These are phyloP conservation scores for Tapirus terrestris DNA, from an alignment of 2,113 vertebrate genomes.

Conservation along the genomic window DNA sequence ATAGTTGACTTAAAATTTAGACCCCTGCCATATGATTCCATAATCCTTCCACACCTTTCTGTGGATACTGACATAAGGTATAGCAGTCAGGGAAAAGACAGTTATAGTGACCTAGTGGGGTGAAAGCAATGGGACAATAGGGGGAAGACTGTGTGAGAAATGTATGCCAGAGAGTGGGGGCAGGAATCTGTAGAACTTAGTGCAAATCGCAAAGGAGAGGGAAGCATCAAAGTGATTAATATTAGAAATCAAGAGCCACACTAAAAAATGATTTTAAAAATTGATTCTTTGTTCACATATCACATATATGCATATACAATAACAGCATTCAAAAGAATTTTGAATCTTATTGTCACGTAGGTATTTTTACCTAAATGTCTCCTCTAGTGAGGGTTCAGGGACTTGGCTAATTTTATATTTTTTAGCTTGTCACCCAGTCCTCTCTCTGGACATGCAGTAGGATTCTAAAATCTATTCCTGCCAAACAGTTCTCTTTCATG, in stretches of 20 bases:
- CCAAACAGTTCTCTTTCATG: slow-evolving; percentile 56
- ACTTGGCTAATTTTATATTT: slow-evolving; percentile 42
- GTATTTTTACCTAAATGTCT: slow-evolving; percentile 49
- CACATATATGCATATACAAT: background rate
- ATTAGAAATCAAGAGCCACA: slow-evolving; percentile 29
- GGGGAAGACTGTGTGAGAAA: background rate
- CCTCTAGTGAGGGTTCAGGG: background rate
- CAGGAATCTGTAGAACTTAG: background rate
- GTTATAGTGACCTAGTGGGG: background rate
- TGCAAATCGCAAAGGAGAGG: background rate
- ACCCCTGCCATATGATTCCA: background rate
- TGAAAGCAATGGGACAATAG: background rate
- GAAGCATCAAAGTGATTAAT: slow-evolving; percentile 48
- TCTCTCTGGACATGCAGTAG: slow-evolving; percentile 38
- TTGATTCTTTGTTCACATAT: slow-evolving; percentile 14
- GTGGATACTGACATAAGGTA: background rate
- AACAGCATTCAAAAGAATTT: slow-evolving; percentile 35
- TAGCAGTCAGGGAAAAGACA: background rate
- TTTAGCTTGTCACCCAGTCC: slow-evolving; percentile 42
- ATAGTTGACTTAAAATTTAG: background rate
- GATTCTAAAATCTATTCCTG: slow-evolving; percentile 57
- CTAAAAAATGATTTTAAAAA: background rate
- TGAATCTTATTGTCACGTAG: background rate
- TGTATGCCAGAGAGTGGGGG: too few species aligned
- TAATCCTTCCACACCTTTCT: background rate